Conservation (phyloP, 2,113 vertebrate species). For the Speoplatyrhinus poulsoni region DNA sequence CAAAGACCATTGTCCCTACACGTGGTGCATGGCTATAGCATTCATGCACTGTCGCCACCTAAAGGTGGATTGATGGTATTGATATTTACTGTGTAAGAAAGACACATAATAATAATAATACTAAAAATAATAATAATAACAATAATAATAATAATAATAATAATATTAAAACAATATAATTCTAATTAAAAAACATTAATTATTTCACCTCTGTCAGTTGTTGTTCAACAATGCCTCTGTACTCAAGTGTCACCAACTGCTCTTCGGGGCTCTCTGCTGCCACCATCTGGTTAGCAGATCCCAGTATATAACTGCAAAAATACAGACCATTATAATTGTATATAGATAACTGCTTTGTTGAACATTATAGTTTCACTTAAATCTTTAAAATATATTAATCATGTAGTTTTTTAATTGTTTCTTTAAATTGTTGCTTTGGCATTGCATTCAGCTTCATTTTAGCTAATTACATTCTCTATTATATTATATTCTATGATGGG, state of each 20-base stretch:
- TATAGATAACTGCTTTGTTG: not conserved
- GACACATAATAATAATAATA: conserved; percentile 19
- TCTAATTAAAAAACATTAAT: too few species aligned
- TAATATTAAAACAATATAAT: too few species aligned
- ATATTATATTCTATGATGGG: not conserved
- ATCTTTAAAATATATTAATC: too few species aligned
- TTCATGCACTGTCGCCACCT: conserved; percentile 47
- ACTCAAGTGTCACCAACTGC: conserved; percentile 71
- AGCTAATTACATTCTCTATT: too few species aligned
- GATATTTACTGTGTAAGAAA: not conserved
- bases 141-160: not conserved
- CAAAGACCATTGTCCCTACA: conserved; percentile 58
- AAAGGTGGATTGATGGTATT: conserved; percentile 26
- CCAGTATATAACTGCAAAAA: conserved; percentile 71
- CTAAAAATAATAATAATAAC: conserved; percentile 55
- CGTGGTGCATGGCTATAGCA: conserved; percentile 12
- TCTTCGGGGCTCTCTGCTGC: conserved; percentile 62
- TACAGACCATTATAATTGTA: not conserved
- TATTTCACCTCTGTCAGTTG: conserved; percentile 52
- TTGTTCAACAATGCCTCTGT: conserved; percentile 62
- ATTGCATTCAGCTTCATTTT: not conserved
- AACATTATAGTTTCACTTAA: not conserved
- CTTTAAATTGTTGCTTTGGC: not conserved
- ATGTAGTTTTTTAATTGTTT: too few species aligned
- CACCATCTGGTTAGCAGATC: conserved; percentile 66